These are phyloP conservation scores for Tenthredo mesomela DNA, from an alignment of 2,888 invertebrate species.

Conservation along the genomic window DNA sequence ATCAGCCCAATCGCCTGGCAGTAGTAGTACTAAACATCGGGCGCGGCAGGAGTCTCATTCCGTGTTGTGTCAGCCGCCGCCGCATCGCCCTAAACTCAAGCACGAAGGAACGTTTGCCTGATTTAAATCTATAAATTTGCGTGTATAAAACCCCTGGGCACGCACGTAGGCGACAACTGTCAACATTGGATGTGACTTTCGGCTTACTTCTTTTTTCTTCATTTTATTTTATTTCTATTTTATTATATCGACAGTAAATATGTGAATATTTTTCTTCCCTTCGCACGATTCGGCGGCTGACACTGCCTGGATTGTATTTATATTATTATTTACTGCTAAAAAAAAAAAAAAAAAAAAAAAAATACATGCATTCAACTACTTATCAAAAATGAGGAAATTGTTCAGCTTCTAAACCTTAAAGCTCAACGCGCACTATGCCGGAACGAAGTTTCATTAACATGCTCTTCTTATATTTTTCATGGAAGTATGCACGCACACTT, in stretches of 20 bases:
- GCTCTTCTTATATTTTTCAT: too few species aligned
- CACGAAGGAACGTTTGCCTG: constrained; percentile 27
- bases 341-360: too few species aligned
- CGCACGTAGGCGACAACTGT: constrained; percentile 29
- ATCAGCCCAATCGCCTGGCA: constrained; percentile 19
- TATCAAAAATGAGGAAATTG: not conserved
- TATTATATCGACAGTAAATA: not conserved
- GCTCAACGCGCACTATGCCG: too few species aligned
- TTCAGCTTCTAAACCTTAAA: not conserved
- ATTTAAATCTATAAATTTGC: constrained; percentile 33
- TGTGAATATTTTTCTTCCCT: not conserved
- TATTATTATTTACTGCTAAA: not conserved
- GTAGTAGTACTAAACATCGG: constrained; percentile 17
- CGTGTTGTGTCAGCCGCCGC: constrained; percentile 38
- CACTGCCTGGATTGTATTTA: not conserved
- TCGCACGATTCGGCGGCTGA: constrained; percentile 1
- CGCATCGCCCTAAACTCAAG: constrained; percentile 15
- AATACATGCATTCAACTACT: not conserved
- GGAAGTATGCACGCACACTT: too few species aligned
- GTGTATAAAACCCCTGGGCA: not conserved
- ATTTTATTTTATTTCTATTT: not conserved
- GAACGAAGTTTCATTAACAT: too few species aligned
- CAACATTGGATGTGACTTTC: not conserved
- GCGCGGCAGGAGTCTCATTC: constrained; percentile 23
- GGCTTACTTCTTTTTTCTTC: not conserved